Percentiles rank a stretch among this genome's conserved stretches.
Conservation (phyloP, 2,113 vertebrate species). For the Vanacampus margaritifer region DNA sequence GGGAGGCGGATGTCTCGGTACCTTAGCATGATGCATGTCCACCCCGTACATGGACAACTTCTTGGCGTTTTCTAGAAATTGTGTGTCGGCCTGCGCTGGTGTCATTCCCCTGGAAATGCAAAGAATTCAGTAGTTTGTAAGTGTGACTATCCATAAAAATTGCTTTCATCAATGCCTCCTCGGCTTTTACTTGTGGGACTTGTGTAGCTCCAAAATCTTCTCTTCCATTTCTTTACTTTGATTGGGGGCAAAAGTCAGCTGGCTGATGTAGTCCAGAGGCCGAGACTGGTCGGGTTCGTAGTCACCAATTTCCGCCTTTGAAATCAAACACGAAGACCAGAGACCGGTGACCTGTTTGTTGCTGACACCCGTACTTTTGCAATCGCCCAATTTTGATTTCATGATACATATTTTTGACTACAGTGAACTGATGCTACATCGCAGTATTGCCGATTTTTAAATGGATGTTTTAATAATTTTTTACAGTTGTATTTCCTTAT, state of each 20-base stretch:
- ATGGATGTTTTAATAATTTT: too few species aligned
- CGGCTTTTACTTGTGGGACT: conserved; percentile 83
- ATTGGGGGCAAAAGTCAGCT: conserved; percentile 86
- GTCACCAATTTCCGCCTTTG: conserved; percentile 91
- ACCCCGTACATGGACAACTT: conserved; percentile 98
- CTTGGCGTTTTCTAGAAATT: conserved; percentile 98
- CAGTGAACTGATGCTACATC: too few species aligned
- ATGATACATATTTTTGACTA: too few species aligned
- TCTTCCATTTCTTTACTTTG: conserved; percentile 97
- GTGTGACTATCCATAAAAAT: background rate
- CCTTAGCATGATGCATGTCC: conserved; percentile 97
- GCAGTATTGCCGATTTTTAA: too few species aligned
- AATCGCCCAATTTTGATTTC: too few species aligned
- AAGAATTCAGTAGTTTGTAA: background rate
- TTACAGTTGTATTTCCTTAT: too few species aligned
- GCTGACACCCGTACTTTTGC: too few species aligned
- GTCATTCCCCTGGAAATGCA: conserved; percentile 82
- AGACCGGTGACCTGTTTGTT: too few species aligned
- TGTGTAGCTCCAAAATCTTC: conserved; percentile 91
- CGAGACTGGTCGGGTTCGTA: conserved; percentile 83
- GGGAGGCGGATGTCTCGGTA: conserved; percentile 51
- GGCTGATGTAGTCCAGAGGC: conserved; percentile 75
- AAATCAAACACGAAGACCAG: background rate
- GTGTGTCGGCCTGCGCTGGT: conserved; percentile 90
- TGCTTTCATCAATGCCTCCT: background rate